phyloP scores from a whole-genome alignment of 2,113 vertebrate genomes.

The Pseudorhombus dupliciocellatus region DNA sequence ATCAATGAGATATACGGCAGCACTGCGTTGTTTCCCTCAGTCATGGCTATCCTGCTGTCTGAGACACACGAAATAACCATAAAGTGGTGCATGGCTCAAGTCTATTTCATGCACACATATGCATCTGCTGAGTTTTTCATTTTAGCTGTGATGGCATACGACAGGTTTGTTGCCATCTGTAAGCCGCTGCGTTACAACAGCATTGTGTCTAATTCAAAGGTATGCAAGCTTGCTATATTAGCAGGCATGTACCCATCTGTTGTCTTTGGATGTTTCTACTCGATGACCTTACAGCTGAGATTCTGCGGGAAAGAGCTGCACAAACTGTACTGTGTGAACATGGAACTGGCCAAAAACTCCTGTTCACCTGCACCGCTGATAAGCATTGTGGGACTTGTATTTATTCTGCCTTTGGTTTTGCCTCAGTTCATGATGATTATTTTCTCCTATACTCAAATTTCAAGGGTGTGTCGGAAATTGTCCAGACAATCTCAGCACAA shows the following conservation, averaged over 20 bases:
- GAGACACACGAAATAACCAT: constrained; percentile 29
- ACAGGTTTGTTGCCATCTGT: constrained; percentile 70
- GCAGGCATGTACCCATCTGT: constrained; percentile 35
- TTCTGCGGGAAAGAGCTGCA: constrained; percentile 50
- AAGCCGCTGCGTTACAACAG: constrained; percentile 63
- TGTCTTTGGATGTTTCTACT: constrained; percentile 40
- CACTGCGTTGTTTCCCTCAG: constrained; percentile 53
- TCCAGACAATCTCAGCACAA: constrained; percentile 51
- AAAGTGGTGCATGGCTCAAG: constrained; percentile 58
- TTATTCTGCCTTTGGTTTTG: not conserved
- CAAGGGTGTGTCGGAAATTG: constrained; percentile 43
- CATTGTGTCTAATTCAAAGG: constrained; percentile 55
- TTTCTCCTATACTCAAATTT: constrained; percentile 73
- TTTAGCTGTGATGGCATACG: constrained; percentile 69
- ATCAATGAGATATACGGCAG: constrained; percentile 69
- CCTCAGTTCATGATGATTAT: constrained; percentile 52
- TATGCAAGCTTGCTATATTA: constrained; percentile 33
- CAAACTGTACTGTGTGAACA: constrained; percentile 69
- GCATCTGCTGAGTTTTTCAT: constrained; percentile 52
- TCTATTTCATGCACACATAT: constrained; percentile 64
- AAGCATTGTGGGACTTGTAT: constrained; percentile 38
- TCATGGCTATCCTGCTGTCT: constrained; percentile 37
- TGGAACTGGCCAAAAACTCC: constrained; percentile 66
- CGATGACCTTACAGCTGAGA: constrained; percentile 36
- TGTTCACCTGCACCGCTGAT: constrained; percentile 31